A percentile compares a stretch with the other conserved stretches of the same genome.
Conservation (phyloP, 2,888 invertebrate species). For the Cheilosia scutellata region DNA sequence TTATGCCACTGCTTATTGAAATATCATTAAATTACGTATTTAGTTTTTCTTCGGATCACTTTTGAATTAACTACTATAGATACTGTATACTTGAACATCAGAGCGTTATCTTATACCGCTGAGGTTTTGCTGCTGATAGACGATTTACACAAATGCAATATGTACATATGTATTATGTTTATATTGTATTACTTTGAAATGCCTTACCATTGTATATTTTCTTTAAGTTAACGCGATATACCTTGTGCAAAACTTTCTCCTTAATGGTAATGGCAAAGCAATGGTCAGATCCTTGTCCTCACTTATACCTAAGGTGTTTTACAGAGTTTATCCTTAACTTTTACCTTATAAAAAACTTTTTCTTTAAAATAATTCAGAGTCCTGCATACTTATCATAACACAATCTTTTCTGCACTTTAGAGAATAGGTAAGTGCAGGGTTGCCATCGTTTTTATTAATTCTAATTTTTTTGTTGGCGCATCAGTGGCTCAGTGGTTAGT, state of each 20-base stretch:
- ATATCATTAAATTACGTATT: no score
- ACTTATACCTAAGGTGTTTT: slow-evolving; percentile 41
- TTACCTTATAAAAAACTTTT: slow-evolving; percentile 40
- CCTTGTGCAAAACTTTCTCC: slow-evolving; percentile 51
- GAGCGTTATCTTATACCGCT: no score
- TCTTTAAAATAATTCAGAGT: slow-evolving; percentile 36
- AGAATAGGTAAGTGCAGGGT: background rate
- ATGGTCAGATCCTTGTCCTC: slow-evolving; percentile 40
- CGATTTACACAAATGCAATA: no score
- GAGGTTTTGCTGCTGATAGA: no score
- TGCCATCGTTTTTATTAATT: background rate
- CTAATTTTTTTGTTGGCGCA: background rate
- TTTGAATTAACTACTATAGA: no score
- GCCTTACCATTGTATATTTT: slow-evolving; percentile 2
- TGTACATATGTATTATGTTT: no score
- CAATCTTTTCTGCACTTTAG: slow-evolving; percentile 41
- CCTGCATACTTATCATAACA: slow-evolving; percentile 38
- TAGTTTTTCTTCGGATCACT: no score
- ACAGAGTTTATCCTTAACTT: slow-evolving; percentile 53
- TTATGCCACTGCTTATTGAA: no score
- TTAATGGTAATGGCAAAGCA: slow-evolving; percentile 20
- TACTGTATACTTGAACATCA: no score
- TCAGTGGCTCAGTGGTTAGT: no score
- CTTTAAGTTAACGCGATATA: slow-evolving; percentile 26
- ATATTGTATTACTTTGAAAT: slow-evolving; percentile 11